Conservation (phyloP, 2,888 invertebrate genomes). For the Ametastegia equiseti region DNA sequence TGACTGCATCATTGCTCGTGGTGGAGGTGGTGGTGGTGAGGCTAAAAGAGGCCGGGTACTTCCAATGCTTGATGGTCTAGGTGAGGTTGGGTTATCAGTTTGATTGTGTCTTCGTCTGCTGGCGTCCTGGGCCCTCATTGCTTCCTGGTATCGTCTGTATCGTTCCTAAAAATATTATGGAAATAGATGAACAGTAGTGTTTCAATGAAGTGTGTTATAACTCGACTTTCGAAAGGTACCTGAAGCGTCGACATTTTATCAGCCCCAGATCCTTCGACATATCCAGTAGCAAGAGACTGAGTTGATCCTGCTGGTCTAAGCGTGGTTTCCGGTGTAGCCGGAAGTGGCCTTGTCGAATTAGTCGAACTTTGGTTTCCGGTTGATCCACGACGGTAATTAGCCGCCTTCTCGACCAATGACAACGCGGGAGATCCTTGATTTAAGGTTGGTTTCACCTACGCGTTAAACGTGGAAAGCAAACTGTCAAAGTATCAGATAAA, state of each 20-base stretch:
- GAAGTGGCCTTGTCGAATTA: conserved; percentile 65
- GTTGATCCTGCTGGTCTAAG: conserved; percentile 61
- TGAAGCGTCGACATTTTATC: conserved; percentile 74
- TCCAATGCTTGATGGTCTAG: conserved; percentile 64
- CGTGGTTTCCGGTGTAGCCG: conserved; percentile 60
- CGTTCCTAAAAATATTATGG: conserved; percentile 65
- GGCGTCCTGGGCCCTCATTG: conserved; percentile 78
- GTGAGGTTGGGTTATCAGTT: conserved; percentile 58
- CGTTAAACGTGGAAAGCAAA: conserved; percentile 44
- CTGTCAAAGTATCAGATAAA: conserved; percentile 28
- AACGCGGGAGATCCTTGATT: conserved; percentile 65
- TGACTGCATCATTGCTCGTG: conserved; percentile 70
- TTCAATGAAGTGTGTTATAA: background rate
- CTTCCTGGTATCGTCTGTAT: conserved; percentile 77
- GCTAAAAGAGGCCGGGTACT: conserved; percentile 62
- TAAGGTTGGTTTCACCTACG: conserved; percentile 61
- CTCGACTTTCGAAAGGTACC: conserved; percentile 58
- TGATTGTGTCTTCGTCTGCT: conserved; percentile 69
- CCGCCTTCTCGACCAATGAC: conserved; percentile 68
- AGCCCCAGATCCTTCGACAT: conserved; percentile 61
- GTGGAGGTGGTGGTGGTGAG: conserved; percentile 60
- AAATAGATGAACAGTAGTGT: background rate
- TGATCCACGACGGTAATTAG: conserved; percentile 65
- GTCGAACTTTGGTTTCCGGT: conserved; percentile 44
- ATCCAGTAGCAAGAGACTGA: conserved; percentile 58